Percentiles rank a stretch among this genome's conserved stretches.
Evolutionary conservation across 2,113 vertebrate genomes (phyloP).

Genomic region (Antechinus stuartii): DNA sequence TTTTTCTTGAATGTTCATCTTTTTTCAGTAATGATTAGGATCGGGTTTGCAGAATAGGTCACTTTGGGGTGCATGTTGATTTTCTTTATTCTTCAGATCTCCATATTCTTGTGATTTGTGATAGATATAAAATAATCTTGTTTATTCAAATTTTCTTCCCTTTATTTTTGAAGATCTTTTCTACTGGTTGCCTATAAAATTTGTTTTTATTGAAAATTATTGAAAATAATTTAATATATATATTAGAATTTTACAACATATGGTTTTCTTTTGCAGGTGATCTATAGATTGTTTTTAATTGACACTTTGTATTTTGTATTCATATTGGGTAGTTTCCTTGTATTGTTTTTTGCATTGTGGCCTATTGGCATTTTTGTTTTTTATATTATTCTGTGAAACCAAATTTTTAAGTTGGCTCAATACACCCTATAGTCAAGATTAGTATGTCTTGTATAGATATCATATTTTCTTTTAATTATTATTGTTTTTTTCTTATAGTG

Average conservation of each 20-base stretch:
- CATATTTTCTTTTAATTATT: neutral
- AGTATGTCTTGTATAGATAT: neutral
- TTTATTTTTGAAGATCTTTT: neutral
- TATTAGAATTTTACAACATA: neutral
- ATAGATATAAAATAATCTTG: neutral
- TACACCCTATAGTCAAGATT: neutral
- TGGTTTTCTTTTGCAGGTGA: neutral
- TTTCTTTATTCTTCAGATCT: neutral
- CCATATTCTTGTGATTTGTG: neutral
- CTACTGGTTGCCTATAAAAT: neutral
- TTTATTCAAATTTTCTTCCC: neutral
- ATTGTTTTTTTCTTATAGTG: neutral
- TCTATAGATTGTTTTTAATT: neutral
- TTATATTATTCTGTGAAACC: neutral
- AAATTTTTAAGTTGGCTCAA: neutral
- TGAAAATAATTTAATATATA: neutral
- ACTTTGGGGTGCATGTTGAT: neutral
- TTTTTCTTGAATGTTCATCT: neutral
- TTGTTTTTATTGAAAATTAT: neutral
- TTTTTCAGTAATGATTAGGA: neutral
- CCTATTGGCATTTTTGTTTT: neutral
- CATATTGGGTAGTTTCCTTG: neutral
- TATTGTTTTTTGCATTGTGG: neutral
- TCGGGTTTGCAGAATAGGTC: neutral
- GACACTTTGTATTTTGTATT: neutral